Conservation (phyloP, 2,888 invertebrate species). For the Oscheius sp. region DNA sequence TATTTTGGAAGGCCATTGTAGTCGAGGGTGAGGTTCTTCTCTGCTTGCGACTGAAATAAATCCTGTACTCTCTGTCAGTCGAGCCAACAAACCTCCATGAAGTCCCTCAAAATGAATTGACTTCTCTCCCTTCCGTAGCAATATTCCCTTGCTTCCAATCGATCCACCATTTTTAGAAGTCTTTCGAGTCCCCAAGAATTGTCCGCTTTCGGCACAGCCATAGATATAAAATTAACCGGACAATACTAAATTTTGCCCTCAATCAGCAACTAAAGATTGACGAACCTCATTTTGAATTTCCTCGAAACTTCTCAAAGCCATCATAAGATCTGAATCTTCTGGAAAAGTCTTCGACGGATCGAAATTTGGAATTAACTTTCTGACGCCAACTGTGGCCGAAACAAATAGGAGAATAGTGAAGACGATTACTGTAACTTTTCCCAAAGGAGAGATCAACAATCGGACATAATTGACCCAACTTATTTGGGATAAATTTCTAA, state of each 20-base stretch:
- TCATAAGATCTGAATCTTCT: slow-evolving; percentile 55
- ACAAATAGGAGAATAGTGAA: slow-evolving; percentile 43
- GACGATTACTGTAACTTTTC: slow-evolving; percentile 41
- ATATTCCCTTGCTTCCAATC: slow-evolving; percentile 47
- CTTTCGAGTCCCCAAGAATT: slow-evolving; percentile 39
- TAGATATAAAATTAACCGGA: slow-evolving; percentile 62
- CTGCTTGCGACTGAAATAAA: neutral
- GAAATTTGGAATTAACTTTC: slow-evolving; percentile 56
- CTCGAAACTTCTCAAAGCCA: slow-evolving; percentile 50
- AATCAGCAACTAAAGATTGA: neutral
- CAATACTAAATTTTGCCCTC: slow-evolving; percentile 43
- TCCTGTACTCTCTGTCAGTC: too few species aligned
- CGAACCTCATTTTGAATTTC: slow-evolving; percentile 51
- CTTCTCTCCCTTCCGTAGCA: slow-evolving; percentile 47
- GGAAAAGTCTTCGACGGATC: slow-evolving; percentile 67
- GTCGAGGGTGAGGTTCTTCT: slow-evolving; percentile 2
- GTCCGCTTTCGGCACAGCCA: slow-evolving; percentile 49
- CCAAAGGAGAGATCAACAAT: slow-evolving; percentile 42
- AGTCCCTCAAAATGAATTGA: slow-evolving; percentile 55
- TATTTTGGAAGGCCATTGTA: slow-evolving; percentile 18
- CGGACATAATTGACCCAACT: slow-evolving; percentile 37
- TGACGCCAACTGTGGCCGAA: slow-evolving; percentile 49
- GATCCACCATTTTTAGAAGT: slow-evolving; percentile 48
- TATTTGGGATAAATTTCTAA: neutral
- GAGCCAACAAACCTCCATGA: slow-evolving; percentile 32